These are phyloP conservation scores for Orbicella faveolata DNA, from an alignment of 64 coral and sea anemone genomes.

Conservation along the genomic window DNA sequence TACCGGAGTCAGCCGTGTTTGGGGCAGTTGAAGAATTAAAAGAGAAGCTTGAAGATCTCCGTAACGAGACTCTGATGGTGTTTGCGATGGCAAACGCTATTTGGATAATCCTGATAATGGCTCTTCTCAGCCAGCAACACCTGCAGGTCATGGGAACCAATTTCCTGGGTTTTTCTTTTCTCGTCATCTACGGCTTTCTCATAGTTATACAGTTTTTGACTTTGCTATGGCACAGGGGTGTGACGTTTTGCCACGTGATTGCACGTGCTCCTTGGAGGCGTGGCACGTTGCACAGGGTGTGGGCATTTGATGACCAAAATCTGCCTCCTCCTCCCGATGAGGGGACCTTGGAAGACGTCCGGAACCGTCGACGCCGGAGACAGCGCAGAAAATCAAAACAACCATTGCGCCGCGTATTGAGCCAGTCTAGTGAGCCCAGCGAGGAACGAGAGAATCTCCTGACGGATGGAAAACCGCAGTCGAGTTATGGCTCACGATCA, in stretches of 20 bases:
- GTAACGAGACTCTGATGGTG: constrained; percentile 49
- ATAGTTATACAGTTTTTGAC: constrained; percentile 84
- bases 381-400: background rate
- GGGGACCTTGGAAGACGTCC: constrained; percentile 42
- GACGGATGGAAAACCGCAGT: background rate
- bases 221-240: constrained; percentile 82
- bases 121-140: constrained; percentile 25
- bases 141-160: constrained; percentile 65
- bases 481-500: background rate
- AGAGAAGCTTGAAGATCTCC: constrained; percentile 92
- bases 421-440: background rate
- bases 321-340: constrained; percentile 66
- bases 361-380: constrained; percentile 7
- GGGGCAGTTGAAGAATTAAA: constrained; percentile 78
- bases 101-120: constrained; percentile 79
- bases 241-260: constrained; percentile 75
- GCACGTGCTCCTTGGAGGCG: constrained; percentile 88
- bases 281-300: constrained; percentile 47
- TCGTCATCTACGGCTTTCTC: constrained; percentile 73
- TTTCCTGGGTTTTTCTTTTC: constrained; percentile 77
- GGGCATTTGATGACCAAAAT: constrained; percentile 70
- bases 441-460: background rate
- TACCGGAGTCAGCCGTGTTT: constrained; percentile 91
- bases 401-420: background rate
- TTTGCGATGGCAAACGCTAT: constrained; percentile 72